A percentile compares a stretch with the other conserved stretches of the same genome.
Evolutionary conservation across 2,888 invertebrate genomes (phyloP).

Genomic region (Andrena marginata): DNA sequence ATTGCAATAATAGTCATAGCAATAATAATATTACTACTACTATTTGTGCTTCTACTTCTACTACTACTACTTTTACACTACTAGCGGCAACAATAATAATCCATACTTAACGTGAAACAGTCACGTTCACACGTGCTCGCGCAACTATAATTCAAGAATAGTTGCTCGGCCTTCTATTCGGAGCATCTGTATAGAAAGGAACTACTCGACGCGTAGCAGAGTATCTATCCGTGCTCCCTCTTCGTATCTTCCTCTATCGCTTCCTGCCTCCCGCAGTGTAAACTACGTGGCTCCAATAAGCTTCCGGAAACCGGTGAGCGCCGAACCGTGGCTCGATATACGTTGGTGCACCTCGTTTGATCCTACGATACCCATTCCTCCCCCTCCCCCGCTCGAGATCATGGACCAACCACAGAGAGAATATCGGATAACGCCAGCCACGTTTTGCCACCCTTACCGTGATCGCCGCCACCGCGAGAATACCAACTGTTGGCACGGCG

Average conservation of each 20-base stretch:
- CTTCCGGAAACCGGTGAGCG: constrained; percentile 66
- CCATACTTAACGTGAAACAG: constrained; percentile 27
- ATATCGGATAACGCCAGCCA: constrained; percentile 70
- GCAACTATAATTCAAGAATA: constrained; percentile 52
- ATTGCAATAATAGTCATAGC: too few relatives aligned
- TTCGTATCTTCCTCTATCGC: constrained; percentile 39
- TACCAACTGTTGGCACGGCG: constrained; percentile 24
- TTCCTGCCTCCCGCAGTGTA: constrained; percentile 55
- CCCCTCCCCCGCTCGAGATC: constrained; percentile 61
- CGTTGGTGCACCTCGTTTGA: constrained; percentile 69
- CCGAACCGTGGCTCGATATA: constrained; percentile 58
- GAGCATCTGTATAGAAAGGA: constrained; percentile 52
- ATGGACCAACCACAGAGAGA: constrained; percentile 71
- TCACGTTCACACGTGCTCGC: background rate
- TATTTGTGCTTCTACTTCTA: too few relatives aligned
- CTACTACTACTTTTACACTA: background rate
- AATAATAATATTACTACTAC: too few relatives aligned
- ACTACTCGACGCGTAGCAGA: constrained; percentile 26
- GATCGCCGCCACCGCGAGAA: constrained; percentile 51
- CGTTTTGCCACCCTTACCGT: constrained; percentile 62
- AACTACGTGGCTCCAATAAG: constrained; percentile 72
- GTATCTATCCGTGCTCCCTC: constrained; percentile 19
- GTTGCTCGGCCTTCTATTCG: constrained; percentile 23
- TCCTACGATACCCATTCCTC: constrained; percentile 62
- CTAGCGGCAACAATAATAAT: constrained; percentile 1